Evolutionary conservation across 2,888 invertebrate species (phyloP).

Genomic region (Drosophila siamana): DNA sequence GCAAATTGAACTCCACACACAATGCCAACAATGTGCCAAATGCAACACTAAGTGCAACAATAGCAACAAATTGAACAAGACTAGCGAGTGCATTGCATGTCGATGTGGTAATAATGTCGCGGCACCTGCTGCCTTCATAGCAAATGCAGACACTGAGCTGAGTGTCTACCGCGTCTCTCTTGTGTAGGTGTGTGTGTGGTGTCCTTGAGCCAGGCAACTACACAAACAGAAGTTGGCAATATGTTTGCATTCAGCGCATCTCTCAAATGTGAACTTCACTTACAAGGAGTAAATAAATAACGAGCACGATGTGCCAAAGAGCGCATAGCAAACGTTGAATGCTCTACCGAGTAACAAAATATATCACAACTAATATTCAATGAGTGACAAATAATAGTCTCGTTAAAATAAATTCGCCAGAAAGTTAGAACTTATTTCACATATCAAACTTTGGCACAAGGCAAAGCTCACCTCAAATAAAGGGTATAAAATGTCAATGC

Average conservation of each 20-base stretch:
- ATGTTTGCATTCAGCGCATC: conserved; percentile 60
- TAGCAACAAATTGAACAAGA: conserved; percentile 27
- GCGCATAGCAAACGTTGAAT: conserved; percentile 10
- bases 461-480: neutral
- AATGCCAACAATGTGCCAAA: conserved; percentile 52
- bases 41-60: conserved; percentile 30
- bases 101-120: conserved; percentile 55
- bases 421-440: neutral
- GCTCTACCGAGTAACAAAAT: too few relatives aligned
- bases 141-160: neutral
- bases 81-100: conserved; percentile 27
- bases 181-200: conserved; percentile 18
- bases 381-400: neutral
- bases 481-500: conserved; percentile 10
- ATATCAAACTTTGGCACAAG: neutral
- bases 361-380: neutral
- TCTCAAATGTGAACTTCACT: conserved; percentile 61
- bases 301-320: conserved; percentile 11
- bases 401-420: neutral
- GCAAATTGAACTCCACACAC: conserved; percentile 39
- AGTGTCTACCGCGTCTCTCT: neutral
- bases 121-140: conserved; percentile 34
- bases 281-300: conserved; percentile 69
- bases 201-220: conserved; percentile 39
- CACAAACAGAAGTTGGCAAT: conserved; percentile 48